Evolutionary conservation across 1,140 invertebrate species (phyloP), one percentile per base, ranked within the genome.

Genomic region (Heliconius nattereri): DNA sequence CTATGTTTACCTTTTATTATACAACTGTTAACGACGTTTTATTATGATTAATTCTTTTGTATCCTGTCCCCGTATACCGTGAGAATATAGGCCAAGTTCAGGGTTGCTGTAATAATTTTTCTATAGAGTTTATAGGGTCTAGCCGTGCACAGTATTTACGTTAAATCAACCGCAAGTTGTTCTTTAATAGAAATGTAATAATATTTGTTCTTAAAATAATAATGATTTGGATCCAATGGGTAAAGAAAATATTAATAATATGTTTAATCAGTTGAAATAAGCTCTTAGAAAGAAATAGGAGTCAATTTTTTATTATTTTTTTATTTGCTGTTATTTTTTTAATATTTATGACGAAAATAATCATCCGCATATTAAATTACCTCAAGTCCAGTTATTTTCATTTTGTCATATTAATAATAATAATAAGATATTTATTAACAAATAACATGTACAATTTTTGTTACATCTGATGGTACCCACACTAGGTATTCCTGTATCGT

Each of bases 11-110:
- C 81, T 73, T 84, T 78, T 82, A 89, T 88, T 92, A 86, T 84
- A 71, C 79, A 84, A 73, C 82, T 85, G 85, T 84, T 85, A 88
- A 84, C 82, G 78, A 84, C 85, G 84, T 85, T 32, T 54, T 86
- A 87, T 87, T 87, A 86, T 85, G 74, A 85, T 76, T 87, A 85
- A 84, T 81, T 84, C 83, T 81, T 88, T 87, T 90, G 83, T 87
- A 78, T 84, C 80, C 83, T 81, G 78, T 75, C 70, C 60, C 84
- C 81, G 83, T 78, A 83, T 88, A 82, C 80, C 89, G 92, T 92
- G 91, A 90, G 90, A 92, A 91, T 86, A 73, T 91, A 82, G 89
- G 89, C 81, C 89, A 93, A 93, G 91, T 91, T 93, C 92, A 92
- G 66, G 88, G 87, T 76, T 84, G 82, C 81, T 84, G 82, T 81